Conservation (phyloP, 2,888 invertebrate species). For the Lamproptera curius region DNA sequence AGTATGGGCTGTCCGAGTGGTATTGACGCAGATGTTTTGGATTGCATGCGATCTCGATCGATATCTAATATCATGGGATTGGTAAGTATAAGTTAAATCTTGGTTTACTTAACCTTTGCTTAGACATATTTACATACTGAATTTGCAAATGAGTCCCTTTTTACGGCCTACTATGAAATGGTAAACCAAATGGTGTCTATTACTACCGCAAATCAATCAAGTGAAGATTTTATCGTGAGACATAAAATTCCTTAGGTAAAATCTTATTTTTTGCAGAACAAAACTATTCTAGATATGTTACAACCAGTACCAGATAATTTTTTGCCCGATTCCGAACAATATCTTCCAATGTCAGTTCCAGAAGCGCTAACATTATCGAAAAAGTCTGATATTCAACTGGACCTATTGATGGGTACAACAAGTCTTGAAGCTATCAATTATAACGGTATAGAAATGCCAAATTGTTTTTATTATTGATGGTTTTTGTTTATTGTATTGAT, state of each 20-base stretch:
- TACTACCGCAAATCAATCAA: too few relatives aligned
- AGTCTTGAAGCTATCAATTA: slow-evolving; percentile 81
- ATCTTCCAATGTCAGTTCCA: slow-evolving; percentile 76
- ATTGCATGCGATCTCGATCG: slow-evolving; percentile 80
- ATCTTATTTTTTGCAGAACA: slow-evolving; percentile 63
- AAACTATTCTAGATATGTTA: slow-evolving; percentile 77
- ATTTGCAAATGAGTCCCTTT: too few relatives aligned
- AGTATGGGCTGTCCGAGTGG: slow-evolving; percentile 71
- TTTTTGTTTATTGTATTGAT: too few relatives aligned
- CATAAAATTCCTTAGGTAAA: too few relatives aligned
- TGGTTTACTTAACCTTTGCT: too few relatives aligned
- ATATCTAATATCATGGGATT: slow-evolving; percentile 76
- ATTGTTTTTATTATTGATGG: too few relatives aligned
- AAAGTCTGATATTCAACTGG: slow-evolving; percentile 76
- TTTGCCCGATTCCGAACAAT: slow-evolving; percentile 78
- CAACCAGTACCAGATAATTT: slow-evolving; percentile 82
- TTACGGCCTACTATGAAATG: too few relatives aligned
- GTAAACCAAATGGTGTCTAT: too few relatives aligned
- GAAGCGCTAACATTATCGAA: slow-evolving; percentile 71
- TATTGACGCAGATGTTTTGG: slow-evolving; percentile 72
- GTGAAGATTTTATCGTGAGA: too few relatives aligned
- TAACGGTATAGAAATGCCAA: slow-evolving; percentile 51
- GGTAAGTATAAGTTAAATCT: slow-evolving; percentile 37
- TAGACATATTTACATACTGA: too few relatives aligned
- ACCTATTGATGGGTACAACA: slow-evolving; percentile 83